Base-by-base conservation (phyloP, 1,140 invertebrate species). In the Bicyclus anynana region DNA sequence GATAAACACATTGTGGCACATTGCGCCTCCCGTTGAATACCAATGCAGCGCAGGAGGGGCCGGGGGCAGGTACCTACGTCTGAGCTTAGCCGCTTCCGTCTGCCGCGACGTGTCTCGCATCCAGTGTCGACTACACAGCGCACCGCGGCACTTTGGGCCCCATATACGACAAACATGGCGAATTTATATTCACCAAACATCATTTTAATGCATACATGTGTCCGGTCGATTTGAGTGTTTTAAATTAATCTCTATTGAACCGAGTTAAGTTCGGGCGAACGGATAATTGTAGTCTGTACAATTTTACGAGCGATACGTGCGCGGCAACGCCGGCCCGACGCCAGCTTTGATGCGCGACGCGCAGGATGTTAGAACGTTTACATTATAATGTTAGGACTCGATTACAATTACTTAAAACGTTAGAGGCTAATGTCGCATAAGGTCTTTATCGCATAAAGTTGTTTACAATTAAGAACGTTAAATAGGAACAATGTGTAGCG, bases 181-280 rank as follows among this genome's bases (percentile, higher is more conserved):
- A 80, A 86, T 86, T 76, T 73, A 80, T 78, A 86, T 84, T 81
- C 72, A 59, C 65, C 57, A 65, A 74, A 76, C 69, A 71, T 70
- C 56, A 59, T 70, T 73, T 73, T 66, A 72, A 76, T 73, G 59
- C 48, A 47, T 55, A 66, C 66, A 71, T 66, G 67, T 80, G 74
- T 85, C 80, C 82, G 78, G 78, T 80, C 54, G 67, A 67, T 67
- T 65, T 58, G 67, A 74, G 60, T 65, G 53, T 75, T 74, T 71
- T 56, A 70, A 80, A 74, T 72, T 69, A 68, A 60, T 59, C 27
- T 46, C 65, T 64, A 72, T 58, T 63, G 57, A 46, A 50, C 47
- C 57, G 56, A 55, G 49, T 60, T 59, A 33, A 56, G 53, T 56
- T 42, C 48, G 55, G 53, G 37, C 60, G 54, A 67, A 62, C 59